Evolutionary conservation across 2,888 invertebrate genomes (phyloP).

Genomic region (Eupithecia inturbata): DNA sequence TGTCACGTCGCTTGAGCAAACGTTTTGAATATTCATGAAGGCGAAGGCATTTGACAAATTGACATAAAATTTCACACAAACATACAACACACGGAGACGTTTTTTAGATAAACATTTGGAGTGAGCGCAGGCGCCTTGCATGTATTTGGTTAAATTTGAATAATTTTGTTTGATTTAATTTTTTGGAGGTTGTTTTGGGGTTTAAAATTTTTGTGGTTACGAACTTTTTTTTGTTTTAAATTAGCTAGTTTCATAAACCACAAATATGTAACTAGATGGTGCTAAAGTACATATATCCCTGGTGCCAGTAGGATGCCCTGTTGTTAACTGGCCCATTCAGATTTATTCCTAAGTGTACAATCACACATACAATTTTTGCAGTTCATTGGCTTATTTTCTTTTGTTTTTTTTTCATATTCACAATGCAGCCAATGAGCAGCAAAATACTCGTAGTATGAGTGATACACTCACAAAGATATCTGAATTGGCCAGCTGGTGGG

Average conservation of each 20-base stretch:
- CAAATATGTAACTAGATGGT: no score
- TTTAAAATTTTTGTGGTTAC: constrained; percentile 15
- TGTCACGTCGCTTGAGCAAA: constrained; percentile 47
- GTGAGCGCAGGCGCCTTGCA: constrained; percentile 56
- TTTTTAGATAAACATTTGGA: constrained; percentile 57
- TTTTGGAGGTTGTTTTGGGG: constrained; percentile 32
- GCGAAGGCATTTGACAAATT: constrained; percentile 73
- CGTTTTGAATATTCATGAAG: constrained; percentile 78
- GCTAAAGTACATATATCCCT: no score
- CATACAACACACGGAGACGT: constrained; percentile 68
- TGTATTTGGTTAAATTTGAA: constrained; percentile 70
- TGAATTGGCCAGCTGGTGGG: no score
- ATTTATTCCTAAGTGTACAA: no score
- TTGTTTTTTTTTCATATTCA: no score
- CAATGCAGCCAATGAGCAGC: no score
- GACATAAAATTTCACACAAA: constrained; percentile 82
- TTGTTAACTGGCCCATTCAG: no score
- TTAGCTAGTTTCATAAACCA: neutral
- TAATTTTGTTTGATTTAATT: constrained; percentile 50
- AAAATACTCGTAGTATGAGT: no score
- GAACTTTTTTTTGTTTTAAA: neutral
- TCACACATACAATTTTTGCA: no score
- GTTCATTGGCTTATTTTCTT: no score
- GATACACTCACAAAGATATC: no score
- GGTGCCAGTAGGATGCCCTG: no score